Evolutionary conservation across 2,888 invertebrate genomes (phyloP), one percentile per base, ranked within the genome.

Genomic region (Acleris sparsana): DNA sequence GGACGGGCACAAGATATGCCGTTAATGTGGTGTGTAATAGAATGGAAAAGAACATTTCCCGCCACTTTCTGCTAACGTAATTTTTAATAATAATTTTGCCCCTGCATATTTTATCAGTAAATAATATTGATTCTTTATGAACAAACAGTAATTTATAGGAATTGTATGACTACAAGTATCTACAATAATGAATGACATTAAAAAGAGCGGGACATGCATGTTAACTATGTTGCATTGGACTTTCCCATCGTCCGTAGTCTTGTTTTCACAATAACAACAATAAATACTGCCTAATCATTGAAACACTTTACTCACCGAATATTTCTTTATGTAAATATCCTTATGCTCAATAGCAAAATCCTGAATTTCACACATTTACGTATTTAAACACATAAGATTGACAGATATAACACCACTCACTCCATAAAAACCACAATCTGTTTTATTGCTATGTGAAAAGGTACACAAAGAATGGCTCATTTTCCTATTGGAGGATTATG

Each of bases 291-390:
- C 69, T 53, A 70, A 70, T 49, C 46, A 61, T 69, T 61, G 17
- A 71, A 75, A 74, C 57, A 71, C 43, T 51, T 66, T 65, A 95
- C 95, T 95, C 92, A 95, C 95, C 93, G 94, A 93, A 93, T 94
- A 94, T 93, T 94, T 95, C 92, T 93, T 93, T 76, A 89, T 83
- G 87, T 93, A 93, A 88, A 94, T 94, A 93, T 94, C 94, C 92
- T 93, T 93, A 91, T 94, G 95, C 93, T 94, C 93, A 84, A 93
- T 87, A 77, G 94, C 93, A 93, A 93, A 95, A 93, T 94, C 95
- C 93, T 94, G 93, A 90, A 95, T 93, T 93, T 95, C 94, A 92
- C 94, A 94, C 94, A 94, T 95, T 89, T 93, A 93, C 87, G 90
- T 83, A 85, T 86, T 87, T 89, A 89, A 82, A 81, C 83, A 87